Base-by-base conservation (phyloP, 2,113 vertebrate genomes). In the Campylomormyrus tamandua region DNA sequence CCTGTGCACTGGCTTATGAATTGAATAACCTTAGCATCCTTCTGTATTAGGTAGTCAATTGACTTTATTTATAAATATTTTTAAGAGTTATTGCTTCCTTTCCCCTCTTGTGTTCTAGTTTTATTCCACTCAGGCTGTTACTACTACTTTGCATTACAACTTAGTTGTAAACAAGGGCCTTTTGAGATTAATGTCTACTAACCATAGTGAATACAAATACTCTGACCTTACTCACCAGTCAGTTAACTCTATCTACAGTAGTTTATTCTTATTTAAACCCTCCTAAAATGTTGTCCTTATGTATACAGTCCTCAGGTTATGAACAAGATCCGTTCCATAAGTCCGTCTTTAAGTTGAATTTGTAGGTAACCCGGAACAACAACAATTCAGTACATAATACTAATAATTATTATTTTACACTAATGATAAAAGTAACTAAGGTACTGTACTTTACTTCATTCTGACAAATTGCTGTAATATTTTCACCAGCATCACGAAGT, bases 61-160 rank as follows among this genome's bases (percentile, higher is more conserved):
- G 35, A 42, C 4, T 80, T 80, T 80, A 80, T 80, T 42, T 80
- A 42, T 42, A 80, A 80, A 17, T 80, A 80, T 42, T 42, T 35
- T 6, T 42, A 77, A 39, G 15, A 42, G 35, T 80, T 80, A 42
- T 94, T 31, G 92, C 92, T 91, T 90, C 92, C 91, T 92, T 80
- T 93, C 53, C 94, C 94, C 87, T 17, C 88, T 94, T 95, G 95
- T 95, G 94, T 93, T 95, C 93, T 93, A 92, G 92, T 95, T 96
- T 95, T 94, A 95, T 95, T 95, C 92, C 95, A 94, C 95, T 39
- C 74, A 42, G 35, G 17, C 39, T 80, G 70, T 39, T 80, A 19
- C 13, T 80, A 19, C 35, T 39, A 19, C 15, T 77, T 19, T 77
- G 31, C 70, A 77, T 66, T 66, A 66, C 62, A 27, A 66, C 62